These are phyloP conservation scores for Meriones unguiculatus DNA, from an alignment of 2,113 vertebrate genomes.

Conservation along the genomic window DNA sequence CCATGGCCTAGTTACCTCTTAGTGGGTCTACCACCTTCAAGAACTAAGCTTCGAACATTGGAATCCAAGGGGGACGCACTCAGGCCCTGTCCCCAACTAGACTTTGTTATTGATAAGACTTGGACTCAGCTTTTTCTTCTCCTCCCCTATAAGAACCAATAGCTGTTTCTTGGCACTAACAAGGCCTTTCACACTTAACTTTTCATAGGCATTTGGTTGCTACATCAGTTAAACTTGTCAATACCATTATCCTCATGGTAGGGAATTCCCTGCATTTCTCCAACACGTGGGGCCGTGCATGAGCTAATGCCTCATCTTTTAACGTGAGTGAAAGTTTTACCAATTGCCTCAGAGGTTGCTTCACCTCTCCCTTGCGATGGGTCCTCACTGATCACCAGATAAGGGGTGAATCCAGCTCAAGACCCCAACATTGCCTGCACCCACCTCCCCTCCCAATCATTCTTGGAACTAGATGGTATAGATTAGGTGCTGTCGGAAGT, in stretches of 20 bases:
- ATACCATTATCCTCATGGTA: neutral
- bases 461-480: slow-evolving; percentile 21
- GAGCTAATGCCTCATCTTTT: neutral
- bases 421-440: neutral
- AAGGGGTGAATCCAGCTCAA: neutral
- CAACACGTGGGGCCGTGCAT: neutral
- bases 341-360: neutral
- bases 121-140: neutral
- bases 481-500: slow-evolving; percentile 8
- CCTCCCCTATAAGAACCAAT: neutral
- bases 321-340: neutral
- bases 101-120: neutral
- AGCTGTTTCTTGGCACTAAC: neutral
- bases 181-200: neutral
- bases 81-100: neutral
- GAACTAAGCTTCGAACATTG: neutral
- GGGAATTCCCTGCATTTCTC: neutral
- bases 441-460: neutral
- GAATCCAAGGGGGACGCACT: neutral
- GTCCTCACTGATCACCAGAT: neutral
- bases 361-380: neutral
- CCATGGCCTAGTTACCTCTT: neutral
- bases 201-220: neutral
- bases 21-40: neutral
- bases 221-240: neutral